These are phyloP conservation scores for Pecten maximus DNA, from an alignment of 2,888 invertebrate genomes.

Conservation along the genomic window DNA sequence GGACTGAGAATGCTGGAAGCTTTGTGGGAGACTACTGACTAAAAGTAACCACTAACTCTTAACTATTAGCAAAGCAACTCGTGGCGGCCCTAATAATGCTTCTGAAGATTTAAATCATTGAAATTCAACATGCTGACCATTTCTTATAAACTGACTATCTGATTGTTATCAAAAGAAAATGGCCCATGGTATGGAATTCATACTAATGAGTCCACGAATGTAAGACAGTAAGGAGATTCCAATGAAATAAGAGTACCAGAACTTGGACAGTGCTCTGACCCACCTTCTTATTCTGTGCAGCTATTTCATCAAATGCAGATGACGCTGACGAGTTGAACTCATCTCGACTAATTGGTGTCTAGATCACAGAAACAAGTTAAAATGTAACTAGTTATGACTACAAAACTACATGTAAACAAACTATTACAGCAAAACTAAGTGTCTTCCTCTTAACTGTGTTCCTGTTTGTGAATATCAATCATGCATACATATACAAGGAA, in stretches of 20 bases:
- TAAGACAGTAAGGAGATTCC: neutral
- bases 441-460: neutral
- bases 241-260: neutral
- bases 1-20: no score
- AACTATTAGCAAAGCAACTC: no score
- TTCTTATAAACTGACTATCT: no score
- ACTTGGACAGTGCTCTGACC: neutral
- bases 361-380: conserved; percentile 51
- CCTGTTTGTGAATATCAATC: neutral
- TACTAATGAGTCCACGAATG: no score
- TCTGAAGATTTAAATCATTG: no score
- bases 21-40: no score
- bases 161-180: no score
- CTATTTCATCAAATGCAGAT: conserved; percentile 73
- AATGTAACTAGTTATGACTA: conserved; percentile 19
- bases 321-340: conserved; percentile 66
- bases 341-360: conserved; percentile 58
- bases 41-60: no score
- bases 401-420: neutral
- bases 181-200: no score
- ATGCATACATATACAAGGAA: neutral
- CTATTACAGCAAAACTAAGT: neutral
- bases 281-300: conserved; percentile 49
- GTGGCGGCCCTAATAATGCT: no score
- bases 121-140: no score